phyloP scores from a whole-genome alignment of 2,888 invertebrate species.

The Dastarcus helophoroides region DNA sequence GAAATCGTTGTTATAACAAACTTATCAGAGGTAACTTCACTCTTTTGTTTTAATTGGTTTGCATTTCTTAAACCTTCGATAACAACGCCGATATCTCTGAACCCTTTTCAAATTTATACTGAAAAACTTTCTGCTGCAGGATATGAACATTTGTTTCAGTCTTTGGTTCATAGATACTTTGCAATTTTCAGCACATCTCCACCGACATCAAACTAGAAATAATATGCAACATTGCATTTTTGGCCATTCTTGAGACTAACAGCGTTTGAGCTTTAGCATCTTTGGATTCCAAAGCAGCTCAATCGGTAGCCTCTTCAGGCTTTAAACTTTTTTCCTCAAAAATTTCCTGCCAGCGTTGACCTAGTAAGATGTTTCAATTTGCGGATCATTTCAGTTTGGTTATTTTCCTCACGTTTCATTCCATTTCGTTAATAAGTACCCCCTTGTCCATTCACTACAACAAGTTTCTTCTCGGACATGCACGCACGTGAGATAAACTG shows the following conservation, averaged over 20 bases:
- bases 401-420: too few species aligned
- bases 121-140: slow-evolving; percentile 25
- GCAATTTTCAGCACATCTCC: slow-evolving; percentile 19
- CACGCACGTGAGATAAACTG: neutral
- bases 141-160: slow-evolving; percentile 25
- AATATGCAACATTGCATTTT: slow-evolving; percentile 17
- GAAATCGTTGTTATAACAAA: slow-evolving; percentile 16
- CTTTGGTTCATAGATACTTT: slow-evolving; percentile 26
- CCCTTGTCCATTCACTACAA: too few species aligned
- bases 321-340: too few species aligned
- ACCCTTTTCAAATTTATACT: slow-evolving; percentile 18
- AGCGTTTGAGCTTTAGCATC: slow-evolving; percentile 18
- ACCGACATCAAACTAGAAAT: slow-evolving; percentile 14
- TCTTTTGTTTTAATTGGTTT: slow-evolving; percentile 13
- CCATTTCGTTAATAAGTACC: too few species aligned
- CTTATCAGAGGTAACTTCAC: slow-evolving; percentile 16
- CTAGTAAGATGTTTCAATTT: neutral
- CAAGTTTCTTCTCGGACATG: neutral
- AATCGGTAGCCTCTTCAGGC: too few species aligned
- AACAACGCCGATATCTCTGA: slow-evolving; percentile 17
- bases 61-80: slow-evolving; percentile 16
- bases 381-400: neutral
- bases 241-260: slow-evolving; percentile 16
- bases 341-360: slow-evolving; percentile 8
- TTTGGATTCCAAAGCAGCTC: too few species aligned